Conservation (phyloP, 1,140 invertebrate species). For the Panonychus citri region DNA sequence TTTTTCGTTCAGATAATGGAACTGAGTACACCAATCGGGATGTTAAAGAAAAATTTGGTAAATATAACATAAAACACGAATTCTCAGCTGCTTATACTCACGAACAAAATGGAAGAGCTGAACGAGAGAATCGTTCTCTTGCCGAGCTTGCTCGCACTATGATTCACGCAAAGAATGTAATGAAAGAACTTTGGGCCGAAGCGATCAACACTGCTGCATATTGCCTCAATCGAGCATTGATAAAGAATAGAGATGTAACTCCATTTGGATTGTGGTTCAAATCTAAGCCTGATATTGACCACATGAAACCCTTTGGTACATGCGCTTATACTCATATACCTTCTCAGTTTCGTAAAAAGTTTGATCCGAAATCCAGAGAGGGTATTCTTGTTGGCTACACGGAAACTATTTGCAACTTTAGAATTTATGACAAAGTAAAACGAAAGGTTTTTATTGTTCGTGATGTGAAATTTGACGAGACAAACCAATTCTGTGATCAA, state of each 20-base stretch:
- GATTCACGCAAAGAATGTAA: neutral
- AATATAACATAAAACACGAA: slow-evolving; percentile 5
- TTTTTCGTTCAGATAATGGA: slow-evolving; percentile 8
- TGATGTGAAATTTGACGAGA: too few relatives aligned
- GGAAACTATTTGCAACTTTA: too few relatives aligned
- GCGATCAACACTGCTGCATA: slow-evolving; percentile 1
- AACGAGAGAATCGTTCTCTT: slow-evolving; percentile 1
- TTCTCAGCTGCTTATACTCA: slow-evolving; percentile 10
- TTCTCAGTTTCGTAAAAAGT: too few relatives aligned
- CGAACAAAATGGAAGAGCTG: slow-evolving; percentile 6
- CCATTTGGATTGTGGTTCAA: too few relatives aligned
- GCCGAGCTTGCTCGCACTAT: neutral
- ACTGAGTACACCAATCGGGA: slow-evolving; percentile 5
- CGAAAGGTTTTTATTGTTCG: too few relatives aligned
- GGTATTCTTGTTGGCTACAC: too few relatives aligned
- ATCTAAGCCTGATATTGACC: too few relatives aligned
- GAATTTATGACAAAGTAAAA: too few relatives aligned
- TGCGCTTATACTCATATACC: too few relatives aligned
- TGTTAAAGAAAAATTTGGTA: neutral
- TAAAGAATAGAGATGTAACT: neutral
- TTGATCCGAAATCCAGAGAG: too few relatives aligned
- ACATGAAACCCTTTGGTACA: too few relatives aligned
- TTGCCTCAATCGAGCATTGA: slow-evolving; percentile 4
- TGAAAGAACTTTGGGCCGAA: neutral
- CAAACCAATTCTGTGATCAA: too few relatives aligned